Evolutionary conservation across 2,113 vertebrate species (phyloP).

Genomic region (Erythrocercus mccallii): DNA sequence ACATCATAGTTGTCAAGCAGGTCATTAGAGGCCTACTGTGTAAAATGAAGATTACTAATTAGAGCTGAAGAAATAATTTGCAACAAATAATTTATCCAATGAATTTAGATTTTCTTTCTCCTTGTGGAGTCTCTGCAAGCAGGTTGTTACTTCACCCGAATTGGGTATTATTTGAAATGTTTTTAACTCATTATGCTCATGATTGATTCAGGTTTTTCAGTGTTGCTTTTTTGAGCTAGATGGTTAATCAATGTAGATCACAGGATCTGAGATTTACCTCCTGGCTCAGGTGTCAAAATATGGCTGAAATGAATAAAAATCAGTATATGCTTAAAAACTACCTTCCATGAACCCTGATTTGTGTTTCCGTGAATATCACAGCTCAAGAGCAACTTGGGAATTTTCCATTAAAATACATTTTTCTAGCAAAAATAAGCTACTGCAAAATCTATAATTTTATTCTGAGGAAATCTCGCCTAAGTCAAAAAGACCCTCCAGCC

Average conservation of each 20-base stretch:
- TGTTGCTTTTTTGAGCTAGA: background rate
- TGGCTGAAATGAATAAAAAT: background rate
- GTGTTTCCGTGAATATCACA: background rate
- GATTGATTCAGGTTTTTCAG: background rate
- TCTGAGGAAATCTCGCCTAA: background rate
- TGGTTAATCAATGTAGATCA: background rate
- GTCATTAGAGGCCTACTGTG: slow-evolving; percentile 66
- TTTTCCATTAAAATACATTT: background rate
- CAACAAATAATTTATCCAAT: slow-evolving; percentile 60
- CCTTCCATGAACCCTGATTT: background rate
- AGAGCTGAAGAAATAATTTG: slow-evolving; percentile 59
- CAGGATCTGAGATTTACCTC: background rate
- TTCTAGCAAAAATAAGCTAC: background rate
- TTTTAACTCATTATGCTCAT: background rate
- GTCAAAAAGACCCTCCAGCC: background rate
- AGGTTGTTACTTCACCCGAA: background rate
- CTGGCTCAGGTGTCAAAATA: background rate
- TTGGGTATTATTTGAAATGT: background rate
- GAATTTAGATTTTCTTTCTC: slow-evolving; percentile 6
- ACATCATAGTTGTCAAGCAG: slow-evolving; percentile 59
- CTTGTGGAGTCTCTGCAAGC: background rate
- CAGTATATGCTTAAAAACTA: background rate
- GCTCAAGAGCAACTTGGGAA: background rate
- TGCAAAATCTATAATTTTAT: background rate
- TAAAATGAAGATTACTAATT: slow-evolving; percentile 68